These are phyloP conservation scores for Agrotis clavis DNA, from an alignment of 2,888 invertebrate species.

Conservation along the genomic window DNA sequence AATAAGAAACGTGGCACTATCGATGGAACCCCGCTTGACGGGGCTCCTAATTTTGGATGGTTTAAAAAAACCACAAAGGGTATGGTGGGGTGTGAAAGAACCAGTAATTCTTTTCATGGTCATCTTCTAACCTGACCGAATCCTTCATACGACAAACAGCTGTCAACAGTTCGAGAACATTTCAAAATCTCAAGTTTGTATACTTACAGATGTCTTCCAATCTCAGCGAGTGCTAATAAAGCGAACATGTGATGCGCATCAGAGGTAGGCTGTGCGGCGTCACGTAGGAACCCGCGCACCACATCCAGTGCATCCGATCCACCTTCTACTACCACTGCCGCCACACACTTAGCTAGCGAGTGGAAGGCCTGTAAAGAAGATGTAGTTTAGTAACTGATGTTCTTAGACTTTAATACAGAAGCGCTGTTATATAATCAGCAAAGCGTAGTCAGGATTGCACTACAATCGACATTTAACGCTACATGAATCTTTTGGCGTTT, in stretches of 20 bases:
- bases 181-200: neutral
- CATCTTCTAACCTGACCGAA: no score
- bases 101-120: no score
- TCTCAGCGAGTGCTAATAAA: conserved; percentile 98
- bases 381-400: neutral
- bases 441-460: no score
- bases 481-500: no score
- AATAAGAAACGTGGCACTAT: no score
- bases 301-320: conserved; percentile 89
- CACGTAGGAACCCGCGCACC: conserved; percentile 91
- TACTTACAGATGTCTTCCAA: conserved; percentile 97
- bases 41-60: no score
- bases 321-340: conserved; percentile 96
- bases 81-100: no score
- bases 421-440: neutral
- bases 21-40: no score
- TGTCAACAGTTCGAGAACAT: no score
- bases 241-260: conserved; percentile 98
- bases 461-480: no score
- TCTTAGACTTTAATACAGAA: neutral
- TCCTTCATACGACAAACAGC: no score
- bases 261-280: conserved; percentile 93
- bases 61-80: no score
- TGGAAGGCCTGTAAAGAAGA: conserved; percentile 94
- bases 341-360: conserved; percentile 98